phyloP scores from a whole-genome alignment of 2,797 vertebrate species.

The Neosilurus mollespiculum region DNA sequence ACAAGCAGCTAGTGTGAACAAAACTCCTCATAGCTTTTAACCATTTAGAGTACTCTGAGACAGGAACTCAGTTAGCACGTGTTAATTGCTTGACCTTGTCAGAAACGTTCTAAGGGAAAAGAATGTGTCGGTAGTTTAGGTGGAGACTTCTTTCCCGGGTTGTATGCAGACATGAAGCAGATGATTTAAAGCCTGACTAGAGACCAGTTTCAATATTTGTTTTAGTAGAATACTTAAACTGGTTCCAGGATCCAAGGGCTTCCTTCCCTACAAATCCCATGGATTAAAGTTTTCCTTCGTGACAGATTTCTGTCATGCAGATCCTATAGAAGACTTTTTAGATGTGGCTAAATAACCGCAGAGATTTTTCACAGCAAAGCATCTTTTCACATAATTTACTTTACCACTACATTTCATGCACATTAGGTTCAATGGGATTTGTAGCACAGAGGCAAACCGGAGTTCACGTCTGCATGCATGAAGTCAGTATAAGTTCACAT shows the following conservation, averaged over 20 bases:
- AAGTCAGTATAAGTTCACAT: conserved; percentile 27
- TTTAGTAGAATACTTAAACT: neutral
- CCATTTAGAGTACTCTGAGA: conserved; percentile 45
- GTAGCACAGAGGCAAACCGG: conserved; percentile 2
- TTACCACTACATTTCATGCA: conserved; percentile 16
- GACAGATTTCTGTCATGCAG: conserved; percentile 18
- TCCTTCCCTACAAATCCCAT: neutral
- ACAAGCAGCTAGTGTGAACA: conserved; percentile 30
- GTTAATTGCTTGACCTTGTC: conserved; percentile 17
- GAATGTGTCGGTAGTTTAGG: neutral
- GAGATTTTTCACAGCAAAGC: neutral
- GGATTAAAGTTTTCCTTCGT: neutral
- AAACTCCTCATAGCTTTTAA: conserved; percentile 32
- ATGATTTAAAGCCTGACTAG: neutral
- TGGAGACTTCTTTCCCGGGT: neutral
- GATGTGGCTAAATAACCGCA: conserved; percentile 19
- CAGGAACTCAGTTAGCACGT: conserved; percentile 21
- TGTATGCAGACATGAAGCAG: neutral
- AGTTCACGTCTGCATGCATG: conserved; percentile 10
- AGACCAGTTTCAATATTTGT: neutral
- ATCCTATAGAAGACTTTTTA: conserved; percentile 22
- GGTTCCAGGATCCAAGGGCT: neutral
- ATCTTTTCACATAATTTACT: conserved; percentile 16
- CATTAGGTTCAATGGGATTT: conserved; percentile 26
- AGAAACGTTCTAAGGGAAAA: neutral